These are phyloP conservation scores for Ormyrus nitidulus DNA, from an alignment of 2,888 invertebrate genomes.

Conservation along the genomic window DNA sequence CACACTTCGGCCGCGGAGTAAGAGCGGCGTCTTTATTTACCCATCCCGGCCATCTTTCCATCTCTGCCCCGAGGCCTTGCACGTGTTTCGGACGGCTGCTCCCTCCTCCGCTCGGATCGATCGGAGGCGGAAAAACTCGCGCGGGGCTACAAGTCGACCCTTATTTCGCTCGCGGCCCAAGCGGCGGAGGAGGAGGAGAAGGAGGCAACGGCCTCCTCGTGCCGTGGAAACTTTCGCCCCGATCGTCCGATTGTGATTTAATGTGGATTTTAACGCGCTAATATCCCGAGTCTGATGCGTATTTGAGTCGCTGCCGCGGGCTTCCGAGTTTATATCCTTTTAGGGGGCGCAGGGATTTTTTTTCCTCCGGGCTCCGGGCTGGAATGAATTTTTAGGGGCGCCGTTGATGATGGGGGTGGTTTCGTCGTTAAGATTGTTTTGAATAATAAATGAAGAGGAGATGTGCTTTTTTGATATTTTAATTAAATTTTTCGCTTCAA, in stretches of 20 bases:
- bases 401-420: too few relatives aligned
- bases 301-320: too few relatives aligned
- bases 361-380: too few relatives aligned
- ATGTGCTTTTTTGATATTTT: neutral
- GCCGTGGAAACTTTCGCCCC: conserved; percentile 6
- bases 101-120: conserved; percentile 7
- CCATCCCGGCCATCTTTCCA: neutral
- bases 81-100: conserved; percentile 15
- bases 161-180: neutral
- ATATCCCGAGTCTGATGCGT: too few relatives aligned
- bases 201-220: neutral
- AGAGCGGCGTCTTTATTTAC: conserved; percentile 5
- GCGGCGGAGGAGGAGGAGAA: too few relatives aligned
- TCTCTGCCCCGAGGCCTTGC: conserved; percentile 3
- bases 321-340: too few relatives aligned
- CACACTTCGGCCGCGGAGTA: neutral
- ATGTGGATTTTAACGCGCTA: conserved; percentile 11
- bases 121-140: neutral
- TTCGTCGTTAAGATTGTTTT: too few relatives aligned
- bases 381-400: too few relatives aligned
- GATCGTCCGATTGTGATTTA: conserved; percentile 29
- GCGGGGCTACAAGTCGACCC: neutral
- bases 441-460: neutral
- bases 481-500: neutral
- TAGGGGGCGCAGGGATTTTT: too few relatives aligned